Evolutionary conservation across 2,888 invertebrate genomes (phyloP), one percentile per base, ranked within the genome.

Genomic region (Hirtodrosophila cameraria): DNA sequence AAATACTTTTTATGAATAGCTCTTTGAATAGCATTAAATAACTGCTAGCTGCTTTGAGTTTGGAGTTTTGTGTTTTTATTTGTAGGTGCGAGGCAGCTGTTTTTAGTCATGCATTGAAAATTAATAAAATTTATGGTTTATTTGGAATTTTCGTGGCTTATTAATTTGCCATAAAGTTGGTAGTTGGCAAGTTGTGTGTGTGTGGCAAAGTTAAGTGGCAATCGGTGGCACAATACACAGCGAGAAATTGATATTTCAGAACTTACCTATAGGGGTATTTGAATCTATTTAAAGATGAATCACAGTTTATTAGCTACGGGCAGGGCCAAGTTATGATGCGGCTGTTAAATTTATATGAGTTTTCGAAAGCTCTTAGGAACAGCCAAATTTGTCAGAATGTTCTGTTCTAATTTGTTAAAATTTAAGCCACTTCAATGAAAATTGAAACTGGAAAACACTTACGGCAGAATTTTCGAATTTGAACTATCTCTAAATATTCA

Each of bases 111-210:
- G 59, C 36, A 66, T 81, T 64, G 60, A 60, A 71, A 65, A 83
- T 80, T 80, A 83, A 80, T 81, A 73, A 82, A 86, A 79, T 86
- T 86, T 81, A 83, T 81, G 83, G 84, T 73, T 86, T 76, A 79
- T 86, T 83, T 68, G 76, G 61, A 83, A 81, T 66, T 63, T 77
- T 57, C 64, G 64, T 78, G 58, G 57, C 66, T 68, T 80, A 81
- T 86, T 81, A 86, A 73, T 79, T 80, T 71, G 83, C 83, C 80
- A 85, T 85, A 80, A 86, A 80, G 53, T 48, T 63, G 71, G 50
- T 53, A 53, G n/a, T n/a, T n/a, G 64, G 75, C 64, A 57, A 66
- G 62, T 62, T 76, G 80, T 71, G 71, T 67, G 65, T 76, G 80
- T 71, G 71, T 67, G 70, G 82, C 67, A 79, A 61, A 78, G 45